phyloP scores from a whole-genome alignment of 2,888 invertebrate genomes.

The Hirudinaria manillensis region DNA sequence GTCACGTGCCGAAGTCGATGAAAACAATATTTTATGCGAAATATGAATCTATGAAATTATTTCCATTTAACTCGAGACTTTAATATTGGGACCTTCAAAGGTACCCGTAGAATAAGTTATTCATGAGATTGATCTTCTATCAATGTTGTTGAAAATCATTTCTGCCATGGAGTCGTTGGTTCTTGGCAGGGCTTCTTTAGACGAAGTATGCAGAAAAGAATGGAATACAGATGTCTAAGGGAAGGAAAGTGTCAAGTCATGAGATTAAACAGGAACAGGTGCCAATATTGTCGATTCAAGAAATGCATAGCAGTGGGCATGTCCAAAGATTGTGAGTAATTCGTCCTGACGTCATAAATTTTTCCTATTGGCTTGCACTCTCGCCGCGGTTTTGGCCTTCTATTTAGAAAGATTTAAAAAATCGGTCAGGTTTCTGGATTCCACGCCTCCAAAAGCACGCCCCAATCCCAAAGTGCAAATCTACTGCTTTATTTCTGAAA shows the following conservation, averaged over 20 bases:
- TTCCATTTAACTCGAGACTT: no score
- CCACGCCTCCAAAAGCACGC: no score
- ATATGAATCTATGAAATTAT: no score
- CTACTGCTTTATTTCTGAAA: no score
- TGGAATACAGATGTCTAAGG: slow-evolving; percentile 50
- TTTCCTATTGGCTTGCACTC: no score
- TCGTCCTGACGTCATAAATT: neutral
- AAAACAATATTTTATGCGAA: no score
- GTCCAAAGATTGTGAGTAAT: slow-evolving; percentile 48
- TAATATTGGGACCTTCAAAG: neutral
- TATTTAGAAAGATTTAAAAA: no score
- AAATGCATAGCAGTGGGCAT: slow-evolving; percentile 53
- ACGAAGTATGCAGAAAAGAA: slow-evolving; percentile 50
- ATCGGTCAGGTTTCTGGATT: no score
- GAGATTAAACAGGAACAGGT: slow-evolving; percentile 50
- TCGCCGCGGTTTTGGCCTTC: no score
- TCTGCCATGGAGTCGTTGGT: neutral
- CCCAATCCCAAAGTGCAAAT: no score
- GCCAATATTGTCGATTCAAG: slow-evolving; percentile 53
- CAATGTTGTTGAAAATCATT: neutral
- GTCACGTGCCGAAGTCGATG: no score
- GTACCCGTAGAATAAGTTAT: neutral
- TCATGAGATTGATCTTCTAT: neutral
- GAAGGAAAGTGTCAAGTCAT: slow-evolving; percentile 50
- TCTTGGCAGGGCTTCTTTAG: slow-evolving; percentile 51